Conservation (phyloP, 2,797 vertebrate species). For the Mormyrops boulengeri region DNA sequence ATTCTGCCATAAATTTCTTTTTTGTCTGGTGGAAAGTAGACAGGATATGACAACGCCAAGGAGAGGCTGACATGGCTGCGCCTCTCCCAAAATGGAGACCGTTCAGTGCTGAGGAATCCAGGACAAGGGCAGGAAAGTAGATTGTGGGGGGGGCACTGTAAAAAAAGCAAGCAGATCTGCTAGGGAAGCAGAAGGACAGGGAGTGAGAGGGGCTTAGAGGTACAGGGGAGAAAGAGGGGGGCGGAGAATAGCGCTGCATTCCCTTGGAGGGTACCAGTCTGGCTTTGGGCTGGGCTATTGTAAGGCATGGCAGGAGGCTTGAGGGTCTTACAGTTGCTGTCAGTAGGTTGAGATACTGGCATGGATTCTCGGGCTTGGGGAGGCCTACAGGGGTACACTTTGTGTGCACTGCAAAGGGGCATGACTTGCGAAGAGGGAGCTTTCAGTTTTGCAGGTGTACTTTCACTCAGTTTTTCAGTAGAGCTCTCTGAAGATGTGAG, state of each 20-base stretch:
- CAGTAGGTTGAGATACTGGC: background rate
- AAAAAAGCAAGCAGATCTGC: background rate
- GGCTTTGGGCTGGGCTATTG: background rate
- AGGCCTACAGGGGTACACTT: background rate
- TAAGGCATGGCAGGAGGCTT: background rate
- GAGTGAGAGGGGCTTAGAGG: background rate
- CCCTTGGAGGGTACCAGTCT: background rate
- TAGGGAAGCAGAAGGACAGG: background rate
- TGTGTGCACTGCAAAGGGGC: background rate
- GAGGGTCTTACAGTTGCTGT: background rate
- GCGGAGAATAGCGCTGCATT: background rate
- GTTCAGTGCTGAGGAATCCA: background rate
- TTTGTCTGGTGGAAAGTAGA: background rate
- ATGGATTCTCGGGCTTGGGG: background rate
- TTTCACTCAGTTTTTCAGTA: background rate
- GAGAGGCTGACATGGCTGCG: background rate
- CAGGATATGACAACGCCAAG: background rate
- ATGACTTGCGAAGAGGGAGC: background rate
- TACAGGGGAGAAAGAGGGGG: background rate
- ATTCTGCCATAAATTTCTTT: background rate
- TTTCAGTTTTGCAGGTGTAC: background rate
- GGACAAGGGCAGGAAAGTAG: background rate
- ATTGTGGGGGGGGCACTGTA: background rate
- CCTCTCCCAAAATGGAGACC: background rate
- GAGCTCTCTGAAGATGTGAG: background rate